Evolutionary conservation across 2,888 invertebrate species (phyloP), one percentile per base, ranked within the genome.

Genomic region (Drosophila greeni): DNA sequence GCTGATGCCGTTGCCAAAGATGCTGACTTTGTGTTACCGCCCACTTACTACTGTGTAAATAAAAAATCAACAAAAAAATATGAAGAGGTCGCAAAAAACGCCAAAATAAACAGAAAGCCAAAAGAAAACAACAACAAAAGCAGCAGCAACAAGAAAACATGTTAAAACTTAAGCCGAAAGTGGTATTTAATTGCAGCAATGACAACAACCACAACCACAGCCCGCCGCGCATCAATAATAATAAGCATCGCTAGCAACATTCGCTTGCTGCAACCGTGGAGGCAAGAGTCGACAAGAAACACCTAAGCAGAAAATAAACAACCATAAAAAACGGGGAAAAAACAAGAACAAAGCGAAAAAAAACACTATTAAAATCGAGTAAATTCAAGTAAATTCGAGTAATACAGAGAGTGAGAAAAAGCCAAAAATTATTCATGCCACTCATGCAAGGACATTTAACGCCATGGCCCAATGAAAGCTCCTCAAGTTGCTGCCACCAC

Each of bases 131-230:
- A 33, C 37, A 20, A 31, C 7, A 18, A 24, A 34, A n/a, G n/a
- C n/a, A n/a, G n/a, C n/a, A n/a, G n/a, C n/a, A n/a, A n/a, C n/a
- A n/a, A n/a, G n/a, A n/a, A 53, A 55, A 18, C 20, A 66, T 57
- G 49, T 61, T 40, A 31, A 36, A 47, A 66, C 66, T 65, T 39
- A 34, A 23, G 26, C 42, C 23, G 16, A 73, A 78, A 75, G 66
- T 72, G 75, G 70, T 70, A 78, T 82, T 73, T 70, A 78, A 78
- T 70, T 75, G 66, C 76, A 72, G 75, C 76, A 75, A 56, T 56
- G 55, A 29, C 55, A 49, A 40, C 45, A 49, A 40, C 45, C 43
- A 23, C 36, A 36, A 16, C 14, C 40, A 14, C 29, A 31, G 45
- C 33, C 34, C 40, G 33, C 51, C 65, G 51, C 58, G 68, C 52